Evolutionary conservation across 2,113 vertebrate species (phyloP), one percentile per base, ranked within the genome.

Genomic region (Takifugu flavidus): DNA sequence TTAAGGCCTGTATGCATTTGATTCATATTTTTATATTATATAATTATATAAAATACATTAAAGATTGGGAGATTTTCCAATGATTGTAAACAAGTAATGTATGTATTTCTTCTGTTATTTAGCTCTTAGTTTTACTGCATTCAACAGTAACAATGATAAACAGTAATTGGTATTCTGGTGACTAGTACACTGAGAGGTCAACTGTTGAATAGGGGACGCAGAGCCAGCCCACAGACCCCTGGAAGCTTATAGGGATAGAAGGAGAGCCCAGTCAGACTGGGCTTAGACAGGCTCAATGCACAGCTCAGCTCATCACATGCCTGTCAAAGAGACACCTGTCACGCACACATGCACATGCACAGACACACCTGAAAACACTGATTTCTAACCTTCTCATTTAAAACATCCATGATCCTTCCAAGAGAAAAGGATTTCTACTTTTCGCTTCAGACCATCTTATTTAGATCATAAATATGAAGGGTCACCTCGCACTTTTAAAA

Each of bases 221-320:
- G 70, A 80, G 77, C 80, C 75, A 84, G 82, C 85, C 71, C 82
- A 57, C 59, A 79, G 78, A 86, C 80, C 83, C 84, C 78, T 67
- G 67, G 80, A 78, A 87, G 82, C 84, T 90, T 90, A 89, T 65
- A 80, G 80, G 84, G 87, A 85, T 82, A 70, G 70, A 81, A 76
- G 59, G 31, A 58, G 68, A 82, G 72, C 78, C 83, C 80, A 82
- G 83, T 83, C 74, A 61, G 52, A 14, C 79, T 49, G 53, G 78
- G 87, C 88, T 89, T 85, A 90, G 77, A 77, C 77, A 25, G 86
- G 87, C 88, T 90, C 86, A 88, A 66, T 53, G 77, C 73, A 55
- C 49, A 82, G 82, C 84, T 90, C 83, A 89, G 83, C 85, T 87
- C 80, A 89, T 88, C 87, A 87, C 83, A 89, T 70, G 78, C 49